Conservation (phyloP, 1,140 invertebrate genomes). For the Nomia melanderi region DNA sequence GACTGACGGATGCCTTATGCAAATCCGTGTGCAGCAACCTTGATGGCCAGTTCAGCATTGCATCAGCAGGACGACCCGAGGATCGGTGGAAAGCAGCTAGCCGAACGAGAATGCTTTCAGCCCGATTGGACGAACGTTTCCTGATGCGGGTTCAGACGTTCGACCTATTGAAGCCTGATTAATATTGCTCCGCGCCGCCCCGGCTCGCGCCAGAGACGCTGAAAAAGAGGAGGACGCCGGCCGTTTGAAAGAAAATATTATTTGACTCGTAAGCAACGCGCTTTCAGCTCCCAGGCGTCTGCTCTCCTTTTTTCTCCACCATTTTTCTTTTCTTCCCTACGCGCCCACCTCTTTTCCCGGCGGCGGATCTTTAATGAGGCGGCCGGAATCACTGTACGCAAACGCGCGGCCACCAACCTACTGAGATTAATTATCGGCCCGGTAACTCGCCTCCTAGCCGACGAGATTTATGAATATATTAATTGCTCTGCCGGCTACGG, state of each 20-base stretch:
- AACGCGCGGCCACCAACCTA: conserved; percentile 10
- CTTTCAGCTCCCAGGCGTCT: background rate
- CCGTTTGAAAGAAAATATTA: conserved; percentile 54
- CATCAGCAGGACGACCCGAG: conserved; percentile 45
- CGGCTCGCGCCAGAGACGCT: conserved; percentile 23
- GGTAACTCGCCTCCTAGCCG: background rate
- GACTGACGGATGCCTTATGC: conserved; percentile 24
- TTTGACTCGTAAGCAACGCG: conserved; percentile 30
- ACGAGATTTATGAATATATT: conserved; percentile 47
- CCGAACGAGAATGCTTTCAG: conserved; percentile 70
- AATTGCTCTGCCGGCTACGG: conserved; percentile 16
- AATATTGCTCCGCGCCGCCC: conserved; percentile 63
- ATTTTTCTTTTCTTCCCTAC: background rate
- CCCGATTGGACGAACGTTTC: conserved; percentile 67
- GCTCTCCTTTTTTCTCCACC: background rate
- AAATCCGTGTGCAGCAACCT: conserved; percentile 18
- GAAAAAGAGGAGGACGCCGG: conserved; percentile 8
- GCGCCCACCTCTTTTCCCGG: background rate
- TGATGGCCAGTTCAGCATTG: conserved; percentile 37
- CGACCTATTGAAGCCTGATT: conserved; percentile 66
- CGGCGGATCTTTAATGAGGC: conserved; percentile 16
- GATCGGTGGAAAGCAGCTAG: conserved; percentile 43
- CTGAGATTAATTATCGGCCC: conserved; percentile 49
- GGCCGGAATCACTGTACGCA: conserved; percentile 19
- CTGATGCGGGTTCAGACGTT: conserved; percentile 62